Percentiles rank a stretch among this genome's conserved stretches.
Evolutionary conservation across 2,888 invertebrate species (phyloP).

Genomic region (Chaitophorus viminalis): DNA sequence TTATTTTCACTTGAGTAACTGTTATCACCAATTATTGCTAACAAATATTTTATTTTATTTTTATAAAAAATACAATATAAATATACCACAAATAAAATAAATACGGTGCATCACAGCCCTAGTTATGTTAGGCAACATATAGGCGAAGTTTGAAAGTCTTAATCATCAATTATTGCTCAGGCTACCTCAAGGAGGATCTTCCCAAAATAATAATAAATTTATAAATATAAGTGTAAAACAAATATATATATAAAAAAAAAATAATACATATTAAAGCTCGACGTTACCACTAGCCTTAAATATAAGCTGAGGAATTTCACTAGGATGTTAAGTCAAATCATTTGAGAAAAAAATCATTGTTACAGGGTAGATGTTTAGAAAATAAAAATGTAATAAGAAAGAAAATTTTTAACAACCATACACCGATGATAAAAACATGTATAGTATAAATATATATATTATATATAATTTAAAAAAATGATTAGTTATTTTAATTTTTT

Average conservation of each 20-base stretch:
- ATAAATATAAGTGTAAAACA: constrained; percentile 49
- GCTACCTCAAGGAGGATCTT: constrained; percentile 27
- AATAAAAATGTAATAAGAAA: constrained; percentile 27
- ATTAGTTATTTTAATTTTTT: constrained; percentile 4
- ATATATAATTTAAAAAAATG: constrained; percentile 18
- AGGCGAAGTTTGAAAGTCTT: constrained; percentile 55
- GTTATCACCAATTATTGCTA: constrained; percentile 36
- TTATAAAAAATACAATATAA: constrained; percentile 55
- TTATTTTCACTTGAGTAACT: constrained; percentile 34
- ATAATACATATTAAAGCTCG: constrained; percentile 52
- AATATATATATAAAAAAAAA: constrained; percentile 52
- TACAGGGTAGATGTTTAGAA: constrained; percentile 7
- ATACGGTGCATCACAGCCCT: constrained; percentile 59
- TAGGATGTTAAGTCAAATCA: constrained; percentile 32
- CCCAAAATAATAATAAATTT: constrained; percentile 44
- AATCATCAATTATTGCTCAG: constrained; percentile 52
- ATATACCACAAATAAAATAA: constrained; percentile 46
- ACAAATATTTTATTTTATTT: background rate
- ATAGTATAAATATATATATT: background rate
- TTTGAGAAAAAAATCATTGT: constrained; percentile 43
- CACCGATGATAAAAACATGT: constrained; percentile 20
- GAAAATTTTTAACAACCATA: constrained; percentile 42
- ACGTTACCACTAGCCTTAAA: constrained; percentile 55
- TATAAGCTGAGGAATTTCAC: constrained; percentile 35
- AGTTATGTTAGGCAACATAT: constrained; percentile 60